phyloP scores from a whole-genome alignment of 2,888 invertebrate species.

The Xestia ashworthii region DNA sequence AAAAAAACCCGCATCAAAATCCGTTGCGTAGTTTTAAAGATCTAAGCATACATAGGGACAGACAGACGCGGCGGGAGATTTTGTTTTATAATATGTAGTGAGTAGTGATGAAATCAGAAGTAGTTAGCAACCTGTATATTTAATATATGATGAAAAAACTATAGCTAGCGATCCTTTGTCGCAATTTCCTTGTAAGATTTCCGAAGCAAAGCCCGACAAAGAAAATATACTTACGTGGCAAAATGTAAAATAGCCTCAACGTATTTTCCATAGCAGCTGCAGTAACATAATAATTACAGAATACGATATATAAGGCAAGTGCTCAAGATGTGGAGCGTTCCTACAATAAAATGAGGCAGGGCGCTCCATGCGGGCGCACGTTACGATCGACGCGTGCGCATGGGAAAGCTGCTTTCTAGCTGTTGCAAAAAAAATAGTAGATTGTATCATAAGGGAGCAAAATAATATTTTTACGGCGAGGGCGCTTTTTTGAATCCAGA shows the following conservation, averaged over 20 bases:
- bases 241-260: slow-evolving; percentile 40
- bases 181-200: slow-evolving; percentile 11
- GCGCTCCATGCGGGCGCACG: slow-evolving; percentile 82
- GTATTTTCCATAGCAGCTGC: slow-evolving; percentile 60
- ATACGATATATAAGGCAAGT: slow-evolving; percentile 56
- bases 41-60: too few species aligned
- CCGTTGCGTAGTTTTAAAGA: too few species aligned
- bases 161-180: neutral
- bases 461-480: too few species aligned
- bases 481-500: too few species aligned
- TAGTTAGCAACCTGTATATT: neutral
- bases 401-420: slow-evolving; percentile 57
- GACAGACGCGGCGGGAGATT: too few species aligned
- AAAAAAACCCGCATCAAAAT: too few species aligned
- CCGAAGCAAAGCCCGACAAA: neutral
- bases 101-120: neutral
- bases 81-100: too few species aligned
- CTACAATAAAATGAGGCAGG: slow-evolving; percentile 72
- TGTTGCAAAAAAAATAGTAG: slow-evolving; percentile 39
- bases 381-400: slow-evolving; percentile 67
- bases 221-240: slow-evolving; percentile 3
- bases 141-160: neutral
- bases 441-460: too few species aligned
- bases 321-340: slow-evolving; percentile 69
- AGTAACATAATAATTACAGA: slow-evolving; percentile 38